These are phyloP conservation scores for Neogale vison DNA, from an alignment of 2,113 vertebrate genomes.

Conservation along the genomic window DNA sequence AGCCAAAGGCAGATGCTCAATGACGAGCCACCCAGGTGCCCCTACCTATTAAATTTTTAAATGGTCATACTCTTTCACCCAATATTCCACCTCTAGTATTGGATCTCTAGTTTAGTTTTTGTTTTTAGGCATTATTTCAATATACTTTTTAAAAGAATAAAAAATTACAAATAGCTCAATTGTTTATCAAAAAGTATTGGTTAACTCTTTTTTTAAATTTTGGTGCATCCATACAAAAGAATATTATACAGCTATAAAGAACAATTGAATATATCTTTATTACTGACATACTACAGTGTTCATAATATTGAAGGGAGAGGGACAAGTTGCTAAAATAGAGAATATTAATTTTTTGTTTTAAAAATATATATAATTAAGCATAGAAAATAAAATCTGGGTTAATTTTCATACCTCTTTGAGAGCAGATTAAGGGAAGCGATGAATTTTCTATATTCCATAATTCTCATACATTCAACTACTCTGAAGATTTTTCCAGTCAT, in stretches of 20 bases:
- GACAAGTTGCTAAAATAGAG: neutral
- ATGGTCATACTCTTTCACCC: neutral
- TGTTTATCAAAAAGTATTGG: neutral
- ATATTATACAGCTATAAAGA: neutral
- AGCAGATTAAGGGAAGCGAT: neutral
- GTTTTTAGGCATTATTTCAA: neutral
- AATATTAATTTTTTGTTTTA: neutral
- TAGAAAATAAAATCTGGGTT: neutral
- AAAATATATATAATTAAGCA: neutral
- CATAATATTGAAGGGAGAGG: neutral
- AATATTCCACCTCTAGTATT: neutral
- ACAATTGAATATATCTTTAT: constrained; percentile 13
- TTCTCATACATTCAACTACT: neutral
- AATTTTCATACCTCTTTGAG: neutral
- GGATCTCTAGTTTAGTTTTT: neutral
- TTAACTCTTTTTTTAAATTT: neutral
- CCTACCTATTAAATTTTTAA: neutral
- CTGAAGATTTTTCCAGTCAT: neutral
- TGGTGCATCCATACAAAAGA: neutral
- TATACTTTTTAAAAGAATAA: constrained; percentile 8
- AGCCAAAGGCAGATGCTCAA: too few relatives aligned
- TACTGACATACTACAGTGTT: neutral
- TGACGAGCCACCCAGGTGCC: too few relatives aligned
- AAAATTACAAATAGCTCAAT: neutral
- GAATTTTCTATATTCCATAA: neutral